Percentiles rank a stretch among this genome's conserved stretches.
Evolutionary conservation across 2,888 invertebrate genomes (phyloP).

Genomic region (Cephus spinipes): DNA sequence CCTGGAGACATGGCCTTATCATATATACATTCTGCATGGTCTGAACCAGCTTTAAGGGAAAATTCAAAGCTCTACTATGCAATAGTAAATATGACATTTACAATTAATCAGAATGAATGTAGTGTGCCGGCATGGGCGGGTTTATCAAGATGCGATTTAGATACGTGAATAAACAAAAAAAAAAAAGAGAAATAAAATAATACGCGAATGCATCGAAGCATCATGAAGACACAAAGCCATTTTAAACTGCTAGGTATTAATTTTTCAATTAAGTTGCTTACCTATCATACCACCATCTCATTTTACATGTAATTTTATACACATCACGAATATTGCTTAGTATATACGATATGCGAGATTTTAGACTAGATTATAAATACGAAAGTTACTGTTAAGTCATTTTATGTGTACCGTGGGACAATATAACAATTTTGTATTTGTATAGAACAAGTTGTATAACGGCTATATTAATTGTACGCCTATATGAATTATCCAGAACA

Average conservation of each 20-base stretch:
- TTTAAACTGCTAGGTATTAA: slow-evolving; percentile 26
- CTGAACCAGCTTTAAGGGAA: slow-evolving; percentile 31
- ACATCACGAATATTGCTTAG: slow-evolving; percentile 43
- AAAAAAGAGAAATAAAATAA: slow-evolving; percentile 11
- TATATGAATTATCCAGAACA: slow-evolving; percentile 22
- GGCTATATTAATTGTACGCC: slow-evolving; percentile 41
- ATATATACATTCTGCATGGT: slow-evolving; percentile 39
- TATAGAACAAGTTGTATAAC: slow-evolving; percentile 42
- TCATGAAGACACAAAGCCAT: neutral
- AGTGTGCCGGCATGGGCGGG: neutral
- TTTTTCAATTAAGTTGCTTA: slow-evolving; percentile 38
- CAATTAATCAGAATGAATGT: slow-evolving; percentile 24
- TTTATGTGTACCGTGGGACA: slow-evolving; percentile 58
- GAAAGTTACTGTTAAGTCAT: slow-evolving; percentile 49
- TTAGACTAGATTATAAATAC: slow-evolving; percentile 49
- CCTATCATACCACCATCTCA: slow-evolving; percentile 43
- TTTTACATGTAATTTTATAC: slow-evolving; percentile 52
- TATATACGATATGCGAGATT: slow-evolving; percentile 40
- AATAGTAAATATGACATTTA: slow-evolving; percentile 43
- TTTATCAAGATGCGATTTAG: slow-evolving; percentile 20
- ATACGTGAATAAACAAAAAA: slow-evolving; percentile 17
- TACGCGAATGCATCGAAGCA: neutral
- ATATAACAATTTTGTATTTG: slow-evolving; percentile 64
- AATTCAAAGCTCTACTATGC: slow-evolving; percentile 30
- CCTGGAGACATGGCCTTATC: slow-evolving; percentile 26